Base-by-base conservation (phyloP, 2,888 invertebrate genomes). In the Entomobrya proxima region DNA sequence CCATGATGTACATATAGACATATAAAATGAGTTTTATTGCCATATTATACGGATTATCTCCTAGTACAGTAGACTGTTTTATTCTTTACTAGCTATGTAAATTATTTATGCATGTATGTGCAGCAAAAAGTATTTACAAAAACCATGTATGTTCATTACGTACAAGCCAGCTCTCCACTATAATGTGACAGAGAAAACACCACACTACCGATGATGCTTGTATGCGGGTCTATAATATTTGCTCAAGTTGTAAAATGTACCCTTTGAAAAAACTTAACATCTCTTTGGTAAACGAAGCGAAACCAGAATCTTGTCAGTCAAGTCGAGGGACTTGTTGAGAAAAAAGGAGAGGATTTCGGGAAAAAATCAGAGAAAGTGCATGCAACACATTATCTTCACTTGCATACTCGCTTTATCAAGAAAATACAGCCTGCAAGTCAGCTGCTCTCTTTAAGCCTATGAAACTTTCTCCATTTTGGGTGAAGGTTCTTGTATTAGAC, bases 251-350 rank as follows among this genome's bases (percentile, higher is more conserved):
- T 74, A 74, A 64, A 37, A 15, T 47, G 75, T 75, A 7, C 37
- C 77, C n/a, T 61, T 37, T 44, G 30, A 67, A 21, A 37, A 61
- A 85, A 74, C 47, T 47, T 78, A 35, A 85, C 47, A 76, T 44
- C 61, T 55, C 81, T 86, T 77, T 86, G 86, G 81, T 58, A 86
- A 86, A 72, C 77, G 86, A 86, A 86, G 86, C 86, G 81, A 86
- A 86, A 77, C 86, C 44, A 35, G 44, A 81, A 50, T 37, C 67
- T 79, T 80, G 67, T 81, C 55, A 75, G 79, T 64, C 75, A 40
- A 15, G 50, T n/a, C n/a, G n/a, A n/a, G 47, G 55, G 15, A 61
- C 52, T 76, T 76, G 18, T 52, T 27, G 40, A 58, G 40, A 55
- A 40, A 50, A n/a, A 79, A 24, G n/a, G 11, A 18, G 13, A 18